Base-by-base conservation (phyloP, 1,140 invertebrate genomes). In the Drosophila kikkawai region DNA sequence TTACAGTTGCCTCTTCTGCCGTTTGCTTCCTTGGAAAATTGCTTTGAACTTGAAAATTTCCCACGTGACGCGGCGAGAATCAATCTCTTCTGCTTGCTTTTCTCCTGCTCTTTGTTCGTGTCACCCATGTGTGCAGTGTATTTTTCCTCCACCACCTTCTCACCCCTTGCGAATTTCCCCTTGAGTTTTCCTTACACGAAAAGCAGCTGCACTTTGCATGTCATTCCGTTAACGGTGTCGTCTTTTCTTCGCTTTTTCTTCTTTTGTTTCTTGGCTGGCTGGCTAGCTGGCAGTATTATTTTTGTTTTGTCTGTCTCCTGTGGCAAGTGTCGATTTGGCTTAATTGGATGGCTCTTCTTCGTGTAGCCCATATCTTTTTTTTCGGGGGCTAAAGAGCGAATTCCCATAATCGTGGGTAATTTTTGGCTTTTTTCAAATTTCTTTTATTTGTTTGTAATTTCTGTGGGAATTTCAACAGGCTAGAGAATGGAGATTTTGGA, bases 21-120 rank as follows among this genome's bases (percentile, higher is more conserved):
- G 53, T 32, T n/a, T 55, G 69, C 79, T 82, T 75, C 67, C 74
- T 80, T 80, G 84, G 80, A 87, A 87, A 87, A 87, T 88, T 80
- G 84, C 80, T 87, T 87, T 87, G 84, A 87, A 87, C 84, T 87
- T 87, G 84, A 87, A 87, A 87, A 88, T 90, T 87, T 87, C 84
- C 85, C 84, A 87, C 85, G 85, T 87, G 84, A 88, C 84, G 77
- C 83, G 66, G 59, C 70, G 58, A 63, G 75, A 77, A 77, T 77
- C 75, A 77, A 77, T 67, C 56, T 41, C 39, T 22, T 36, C 39
- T 34, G 34, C 7, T 37, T 44, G 59, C 59, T 32, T 61, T 55
- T 56, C 39, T 55, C 34, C 48, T 29, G 22, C 64, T 48, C 45
- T 69, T 61, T 63, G 63, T 56, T 81, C 71, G 53, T 86, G 69